Base-by-base conservation (phyloP, 1,140 invertebrate genomes). In the Antheraea mylitta region DNA sequence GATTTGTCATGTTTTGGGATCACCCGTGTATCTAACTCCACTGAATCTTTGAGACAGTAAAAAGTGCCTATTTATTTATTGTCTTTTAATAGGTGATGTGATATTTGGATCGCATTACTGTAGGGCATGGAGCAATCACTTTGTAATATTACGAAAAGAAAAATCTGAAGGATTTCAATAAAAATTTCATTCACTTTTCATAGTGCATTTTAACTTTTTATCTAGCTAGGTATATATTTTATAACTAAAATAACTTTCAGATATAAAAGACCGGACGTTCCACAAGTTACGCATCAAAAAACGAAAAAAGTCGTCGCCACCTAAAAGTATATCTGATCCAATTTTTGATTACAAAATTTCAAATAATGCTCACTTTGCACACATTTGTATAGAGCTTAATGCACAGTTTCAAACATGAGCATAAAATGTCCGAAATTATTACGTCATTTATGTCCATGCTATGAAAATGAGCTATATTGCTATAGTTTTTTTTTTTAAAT, bases 241-340 rank as follows among this genome's bases (percentile, higher is more conserved):
- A 19, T 19, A 58, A 5, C 4, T 6, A 7, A 19, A 64, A 64
- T 64, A 63, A 36, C 8, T 58, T 59, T 45, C 18, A 65, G 64
- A 59, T 60, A 60, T 18, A 42, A 70, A 10, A 61, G 9, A 53
- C 10, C 2, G 45, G 58, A 11, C 37, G 11, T 70, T 38, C 59
- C 36, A 18, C 18, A 45, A 48, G 4, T 64, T 18, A 63, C 61
- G 11, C 61, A 63, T 37, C 13, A 16, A 7, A 10, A 63, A 63
- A 37, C 22, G 37, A 37, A 63, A 63, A 36, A 63, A 10, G 22
- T 8, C 19, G 61, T 8, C 11, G 30, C 30, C 10, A 16, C 19
- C 11, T 37, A 63, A 63, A 63, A 36, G 61, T 63, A 63, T 11
- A 30, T 22, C 18, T 37, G 13, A 18, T 63, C 61, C 6, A 63